These are phyloP conservation scores for Glaucidium brasilianum DNA, from an alignment of 2,113 vertebrate species.

Conservation along the genomic window DNA sequence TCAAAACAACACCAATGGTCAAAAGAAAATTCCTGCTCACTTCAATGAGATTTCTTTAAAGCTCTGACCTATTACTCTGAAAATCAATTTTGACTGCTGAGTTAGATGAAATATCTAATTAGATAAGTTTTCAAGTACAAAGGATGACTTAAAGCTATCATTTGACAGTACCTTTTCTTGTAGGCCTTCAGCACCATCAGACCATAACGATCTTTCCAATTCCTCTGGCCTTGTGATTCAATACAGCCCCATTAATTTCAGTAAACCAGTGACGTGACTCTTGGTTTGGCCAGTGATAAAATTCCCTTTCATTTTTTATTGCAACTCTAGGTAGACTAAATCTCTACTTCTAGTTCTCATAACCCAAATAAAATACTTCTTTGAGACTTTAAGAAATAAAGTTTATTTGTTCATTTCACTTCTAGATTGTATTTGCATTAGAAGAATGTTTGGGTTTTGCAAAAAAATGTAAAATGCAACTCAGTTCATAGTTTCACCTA, in stretches of 20 bases:
- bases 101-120: not conserved
- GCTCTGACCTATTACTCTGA: not conserved
- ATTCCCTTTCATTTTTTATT: not conserved
- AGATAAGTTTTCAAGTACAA: not conserved
- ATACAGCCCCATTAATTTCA: not conserved
- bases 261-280: accelerated
- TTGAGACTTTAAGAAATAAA: not conserved
- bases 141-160: not conserved
- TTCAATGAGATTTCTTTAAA: not conserved
- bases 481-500: not conserved
- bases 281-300: not conserved
- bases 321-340: not conserved
- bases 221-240: not conserved
- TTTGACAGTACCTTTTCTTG: not conserved
- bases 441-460: not conserved
- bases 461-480: not conserved
- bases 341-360: not conserved
- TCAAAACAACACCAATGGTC: not conserved
- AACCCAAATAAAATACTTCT: not conserved
- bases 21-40: not conserved
- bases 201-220: not conserved
- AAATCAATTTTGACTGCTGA: not conserved
- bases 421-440: not conserved
- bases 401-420: not conserved
- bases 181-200: not conserved